phyloP scores from a whole-genome alignment of 2,797 vertebrate genomes.

The Pangasius macronema region DNA sequence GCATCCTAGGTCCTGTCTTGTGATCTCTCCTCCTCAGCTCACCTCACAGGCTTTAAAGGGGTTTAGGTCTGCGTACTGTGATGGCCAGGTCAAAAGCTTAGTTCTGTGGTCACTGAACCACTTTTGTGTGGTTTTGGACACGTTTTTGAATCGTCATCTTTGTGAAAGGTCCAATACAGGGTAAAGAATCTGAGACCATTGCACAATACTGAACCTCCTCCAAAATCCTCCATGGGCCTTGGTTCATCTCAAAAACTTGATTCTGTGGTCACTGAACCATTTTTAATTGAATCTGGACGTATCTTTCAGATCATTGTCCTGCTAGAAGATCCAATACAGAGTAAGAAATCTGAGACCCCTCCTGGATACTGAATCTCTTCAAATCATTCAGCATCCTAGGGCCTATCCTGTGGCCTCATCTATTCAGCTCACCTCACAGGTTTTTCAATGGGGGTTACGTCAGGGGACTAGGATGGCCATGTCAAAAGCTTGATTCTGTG shows the following conservation, averaged over 20 bases:
- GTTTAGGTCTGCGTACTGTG: not conserved
- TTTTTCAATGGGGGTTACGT: not conserved
- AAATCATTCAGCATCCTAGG: not conserved
- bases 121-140: not conserved
- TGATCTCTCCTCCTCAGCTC: not conserved
- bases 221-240: not conserved
- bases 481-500: not conserved
- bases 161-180: not conserved
- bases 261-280: too few species aligned
- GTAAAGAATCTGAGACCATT: not conserved
- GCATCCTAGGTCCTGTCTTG: not conserved
- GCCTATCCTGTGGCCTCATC: not conserved
- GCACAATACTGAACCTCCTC: not conserved
- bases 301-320: not conserved
- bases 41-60: not conserved
- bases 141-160: not conserved
- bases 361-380: not conserved
- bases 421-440: not conserved
- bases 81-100: not conserved
- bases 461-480: not conserved
- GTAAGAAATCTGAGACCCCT: not conserved
- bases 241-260: not conserved
- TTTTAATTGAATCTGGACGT: not conserved
- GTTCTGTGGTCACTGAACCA: not conserved
- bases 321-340: not conserved